A percentile compares a stretch with the other conserved stretches of the same genome.
Conservation (phyloP, 2,797 vertebrate genomes). For the Sebastes diploproa region DNA sequence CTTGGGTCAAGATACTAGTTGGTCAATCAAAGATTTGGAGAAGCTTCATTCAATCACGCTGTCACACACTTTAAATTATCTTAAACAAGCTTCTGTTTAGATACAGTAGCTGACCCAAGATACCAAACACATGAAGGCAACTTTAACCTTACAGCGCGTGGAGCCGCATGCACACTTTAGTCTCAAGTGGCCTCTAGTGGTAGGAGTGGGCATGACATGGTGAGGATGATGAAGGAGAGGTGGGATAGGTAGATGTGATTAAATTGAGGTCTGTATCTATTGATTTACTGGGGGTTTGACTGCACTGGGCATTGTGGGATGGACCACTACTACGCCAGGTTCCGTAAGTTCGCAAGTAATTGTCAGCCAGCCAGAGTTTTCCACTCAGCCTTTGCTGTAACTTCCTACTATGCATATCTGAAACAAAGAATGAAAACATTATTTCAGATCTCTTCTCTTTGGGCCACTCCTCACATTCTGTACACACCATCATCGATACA, state of each 20-base stretch:
- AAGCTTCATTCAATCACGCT: neutral
- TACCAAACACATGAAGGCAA: constrained; percentile 61
- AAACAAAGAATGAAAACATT: constrained; percentile 89
- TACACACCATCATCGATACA: constrained; percentile 61
- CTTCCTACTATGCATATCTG: constrained; percentile 89
- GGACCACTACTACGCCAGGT: constrained; percentile 85
- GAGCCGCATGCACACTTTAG: constrained; percentile 74
- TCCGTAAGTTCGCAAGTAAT: constrained; percentile 86
- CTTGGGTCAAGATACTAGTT: constrained; percentile 56
- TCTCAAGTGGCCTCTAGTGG: constrained; percentile 69
- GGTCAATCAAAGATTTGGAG: constrained; percentile 7
- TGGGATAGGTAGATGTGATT: constrained; percentile 63
- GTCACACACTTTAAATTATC: neutral
- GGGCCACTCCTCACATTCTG: constrained; percentile 81
- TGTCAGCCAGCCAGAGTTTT: constrained; percentile 87
- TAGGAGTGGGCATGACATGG: constrained; percentile 76
- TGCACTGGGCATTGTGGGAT: constrained; percentile 82
- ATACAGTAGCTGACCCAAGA: constrained; percentile 66
- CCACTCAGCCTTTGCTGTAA: constrained; percentile 87
- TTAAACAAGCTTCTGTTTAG: neutral
- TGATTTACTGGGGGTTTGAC: constrained; percentile 81
- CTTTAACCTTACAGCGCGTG: constrained; percentile 67
- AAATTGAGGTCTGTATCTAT: constrained; percentile 73
- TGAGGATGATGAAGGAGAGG: constrained; percentile 70
- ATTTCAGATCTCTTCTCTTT: constrained; percentile 91